These are phyloP conservation scores for Gallinago paraguaiae DNA, from an alignment of 2,113 vertebrate genomes.

Conservation along the genomic window DNA sequence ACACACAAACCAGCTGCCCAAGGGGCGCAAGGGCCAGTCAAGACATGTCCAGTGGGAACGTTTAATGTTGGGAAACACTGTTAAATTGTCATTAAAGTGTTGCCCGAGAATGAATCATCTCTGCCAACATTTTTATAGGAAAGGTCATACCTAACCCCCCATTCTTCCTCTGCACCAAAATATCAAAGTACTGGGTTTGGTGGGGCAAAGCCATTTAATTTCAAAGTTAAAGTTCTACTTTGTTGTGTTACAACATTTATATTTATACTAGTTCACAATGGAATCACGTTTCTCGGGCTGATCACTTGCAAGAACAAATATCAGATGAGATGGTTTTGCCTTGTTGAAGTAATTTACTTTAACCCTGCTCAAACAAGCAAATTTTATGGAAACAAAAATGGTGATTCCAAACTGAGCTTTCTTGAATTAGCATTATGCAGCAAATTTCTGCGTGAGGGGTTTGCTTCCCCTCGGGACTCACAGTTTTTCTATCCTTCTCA, in stretches of 20 bases:
- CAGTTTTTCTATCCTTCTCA: background rate
- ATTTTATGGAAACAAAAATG: background rate
- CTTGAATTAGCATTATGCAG: background rate
- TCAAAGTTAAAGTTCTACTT: background rate
- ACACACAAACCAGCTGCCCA: background rate
- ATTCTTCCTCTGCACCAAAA: background rate
- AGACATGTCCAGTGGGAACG: background rate
- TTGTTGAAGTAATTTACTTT: background rate
- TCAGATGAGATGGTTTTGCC: background rate
- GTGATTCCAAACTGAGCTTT: background rate
- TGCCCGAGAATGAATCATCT: background rate
- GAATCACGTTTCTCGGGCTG: background rate
- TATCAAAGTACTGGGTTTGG: background rate
- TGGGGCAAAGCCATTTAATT: background rate
- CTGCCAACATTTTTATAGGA: background rate
- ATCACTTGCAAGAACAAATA: background rate
- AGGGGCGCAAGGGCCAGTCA: background rate
- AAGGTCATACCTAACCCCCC: background rate
- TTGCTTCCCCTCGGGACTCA: background rate
- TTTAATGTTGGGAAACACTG: background rate
- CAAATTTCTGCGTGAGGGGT: background rate
- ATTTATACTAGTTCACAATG: background rate
- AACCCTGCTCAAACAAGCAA: background rate
- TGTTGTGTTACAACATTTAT: background rate
- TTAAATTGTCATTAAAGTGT: background rate